A percentile compares a stretch with the other conserved stretches of the same genome.
phyloP scores from a whole-genome alignment of 2,797 vertebrate genomes.

The Malacoraja senta region DNA sequence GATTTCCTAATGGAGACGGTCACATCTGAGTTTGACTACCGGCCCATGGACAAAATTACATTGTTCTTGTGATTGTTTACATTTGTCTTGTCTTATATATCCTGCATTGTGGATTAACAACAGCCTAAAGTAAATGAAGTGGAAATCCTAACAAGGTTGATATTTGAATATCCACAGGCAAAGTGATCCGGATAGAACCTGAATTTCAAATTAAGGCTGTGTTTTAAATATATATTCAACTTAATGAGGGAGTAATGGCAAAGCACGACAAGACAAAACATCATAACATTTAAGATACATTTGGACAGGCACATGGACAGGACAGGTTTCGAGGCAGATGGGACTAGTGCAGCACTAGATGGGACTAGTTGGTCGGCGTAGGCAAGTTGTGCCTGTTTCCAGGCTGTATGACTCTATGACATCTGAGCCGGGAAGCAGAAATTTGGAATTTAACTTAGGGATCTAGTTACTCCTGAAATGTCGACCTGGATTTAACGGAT shows the following conservation, averaged over 20 bases:
- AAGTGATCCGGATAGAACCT: not conserved
- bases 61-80: not conserved
- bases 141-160: not conserved
- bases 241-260: not conserved
- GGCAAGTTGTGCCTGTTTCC: too few relatives aligned
- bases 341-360: too few relatives aligned
- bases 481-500: not conserved
- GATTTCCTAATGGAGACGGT: not conserved
- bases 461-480: not conserved
- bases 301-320: too few relatives aligned
- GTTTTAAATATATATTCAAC: not conserved
- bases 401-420: too few relatives aligned
- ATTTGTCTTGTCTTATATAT: not conserved
- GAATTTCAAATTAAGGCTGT: not conserved
- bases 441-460: not conserved
- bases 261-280: not conserved
- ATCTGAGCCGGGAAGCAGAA: not conserved
- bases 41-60: not conserved
- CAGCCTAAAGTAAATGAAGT: not conserved
- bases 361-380: too few relatives aligned
- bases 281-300: too few relatives aligned
- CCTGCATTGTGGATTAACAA: not conserved
- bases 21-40: not conserved
- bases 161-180: not conserved
- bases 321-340: too few relatives aligned